Base-by-base conservation (phyloP, 2,888 invertebrate genomes). In the Meteorus colon region DNA sequence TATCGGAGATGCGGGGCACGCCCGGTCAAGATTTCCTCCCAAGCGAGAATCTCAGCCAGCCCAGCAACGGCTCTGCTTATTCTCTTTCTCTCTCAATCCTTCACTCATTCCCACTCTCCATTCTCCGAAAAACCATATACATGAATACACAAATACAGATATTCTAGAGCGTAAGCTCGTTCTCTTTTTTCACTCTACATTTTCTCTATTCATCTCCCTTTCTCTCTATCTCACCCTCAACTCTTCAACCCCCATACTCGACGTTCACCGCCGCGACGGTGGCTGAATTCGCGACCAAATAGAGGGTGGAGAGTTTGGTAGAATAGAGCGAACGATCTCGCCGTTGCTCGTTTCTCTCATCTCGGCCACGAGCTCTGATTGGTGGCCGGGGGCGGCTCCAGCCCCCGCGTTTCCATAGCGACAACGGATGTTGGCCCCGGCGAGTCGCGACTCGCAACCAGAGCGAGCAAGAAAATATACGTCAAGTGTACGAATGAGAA, bases 401-500 rank as follows among this genome's bases (percentile, higher is more conserved):
- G 84, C 84, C 85, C 86, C 85, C 84, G 82, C 81, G 93, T 92
- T 91, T 90, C 92, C 89, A 90, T 92, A 91, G 92, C 91, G 91
- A 92, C 93, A 91, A 90, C 81, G 81, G 84, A 84, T 84, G 84
- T 85, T 82, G 83, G 88, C 90, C 90, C 65, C 73, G 67, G 37
- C 67, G 63, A 62, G 63, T 19, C 29, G 63, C 29, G 31, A 31
- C 12, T 4, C 63, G n/a, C n/a, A 19, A n/a, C 37, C 34, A 31
- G 51, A 62, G 67, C 45, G 67, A 48, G 37, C 16, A 65, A 63
- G 37, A 63, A 45, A 41, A 73, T 45, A 68, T 51, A 62, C 29
- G 37, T 41, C n/a, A 10, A 67, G 19, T 62, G 55, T 55, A 55
- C n/a, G 19, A 14, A 14, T 2, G 16, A n/a, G 48, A 4, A 14